Evolutionary conservation across 2,888 invertebrate genomes (phyloP).

Genomic region (Mythimna ferrago): DNA sequence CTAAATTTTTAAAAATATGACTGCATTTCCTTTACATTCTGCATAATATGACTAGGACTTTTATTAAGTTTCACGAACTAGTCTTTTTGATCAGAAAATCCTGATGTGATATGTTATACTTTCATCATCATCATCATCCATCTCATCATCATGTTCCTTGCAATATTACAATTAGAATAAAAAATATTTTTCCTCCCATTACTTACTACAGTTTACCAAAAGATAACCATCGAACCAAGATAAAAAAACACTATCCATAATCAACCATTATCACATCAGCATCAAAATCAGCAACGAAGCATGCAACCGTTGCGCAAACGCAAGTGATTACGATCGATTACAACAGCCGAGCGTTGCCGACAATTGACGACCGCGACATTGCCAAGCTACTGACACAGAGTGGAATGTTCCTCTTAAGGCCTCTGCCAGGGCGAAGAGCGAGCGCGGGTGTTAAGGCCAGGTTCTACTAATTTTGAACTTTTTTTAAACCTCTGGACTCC

Average conservation of each 20-base stretch:
- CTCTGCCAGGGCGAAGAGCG: not conserved
- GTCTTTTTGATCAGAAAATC: too few species aligned
- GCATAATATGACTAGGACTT: too few species aligned
- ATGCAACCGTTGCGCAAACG: conserved; percentile 45
- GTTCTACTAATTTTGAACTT: too few species aligned
- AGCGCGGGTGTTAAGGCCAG: not conserved
- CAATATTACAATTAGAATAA: too few species aligned
- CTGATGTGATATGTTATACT: too few species aligned
- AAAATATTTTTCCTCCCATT: not conserved
- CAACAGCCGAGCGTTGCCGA: conserved; percentile 33
- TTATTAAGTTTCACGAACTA: too few species aligned
- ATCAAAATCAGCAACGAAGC: conserved; percentile 21
- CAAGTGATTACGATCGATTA: conserved; percentile 39
- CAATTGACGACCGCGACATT: conserved; percentile 63
- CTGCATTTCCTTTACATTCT: too few species aligned
- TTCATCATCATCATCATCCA: too few species aligned
- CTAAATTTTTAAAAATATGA: too few species aligned
- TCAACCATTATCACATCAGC: conserved; percentile 12
- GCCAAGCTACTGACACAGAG: conserved; percentile 46
- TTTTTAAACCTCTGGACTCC: too few species aligned
- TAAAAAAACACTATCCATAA: conserved; percentile 1
- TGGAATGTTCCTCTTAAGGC: conserved; percentile 20
- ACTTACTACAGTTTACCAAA: not conserved
- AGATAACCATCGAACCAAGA: not conserved
- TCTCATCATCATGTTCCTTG: too few species aligned